phyloP scores from a whole-genome alignment of 2,888 invertebrate species.

The Synergus gifuensis region DNA sequence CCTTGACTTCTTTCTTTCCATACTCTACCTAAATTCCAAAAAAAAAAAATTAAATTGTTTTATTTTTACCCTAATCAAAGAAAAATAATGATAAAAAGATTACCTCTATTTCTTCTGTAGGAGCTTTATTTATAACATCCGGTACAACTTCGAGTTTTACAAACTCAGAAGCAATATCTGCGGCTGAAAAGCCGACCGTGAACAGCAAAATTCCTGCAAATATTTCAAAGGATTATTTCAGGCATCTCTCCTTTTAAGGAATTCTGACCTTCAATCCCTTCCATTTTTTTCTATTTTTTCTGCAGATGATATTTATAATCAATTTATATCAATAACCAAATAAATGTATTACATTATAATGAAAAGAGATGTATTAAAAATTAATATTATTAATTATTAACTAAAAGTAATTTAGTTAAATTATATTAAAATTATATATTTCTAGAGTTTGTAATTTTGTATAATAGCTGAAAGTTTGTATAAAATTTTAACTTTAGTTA shows the following conservation, averaged over 20 bases:
- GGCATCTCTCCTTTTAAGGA: too few relatives aligned
- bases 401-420: too few relatives aligned
- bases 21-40: slow-evolving; percentile 68
- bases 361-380: too few relatives aligned
- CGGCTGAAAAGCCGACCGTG: slow-evolving; percentile 68
- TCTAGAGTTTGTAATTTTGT: too few relatives aligned
- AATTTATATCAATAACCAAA: too few relatives aligned
- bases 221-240: not conserved
- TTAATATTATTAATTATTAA: too few relatives aligned
- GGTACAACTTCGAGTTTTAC: slow-evolving; percentile 82
- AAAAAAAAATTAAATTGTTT: not conserved
- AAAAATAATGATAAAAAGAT: slow-evolving; percentile 53
- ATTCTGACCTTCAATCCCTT: too few relatives aligned
- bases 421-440: too few relatives aligned
- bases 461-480: too few relatives aligned
- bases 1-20: slow-evolving; percentile 79
- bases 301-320: not conserved
- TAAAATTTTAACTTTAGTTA: too few relatives aligned
- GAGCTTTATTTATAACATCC: slow-evolving; percentile 71
- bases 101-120: slow-evolving; percentile 71
- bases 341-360: too few relatives aligned
- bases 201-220: slow-evolving; percentile 65
- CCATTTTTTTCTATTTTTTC: not conserved
- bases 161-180: slow-evolving; percentile 79
- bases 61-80: too few relatives aligned